Evolutionary conservation across 2,113 vertebrate genomes (phyloP).

Genomic region (Empidonax traillii): DNA sequence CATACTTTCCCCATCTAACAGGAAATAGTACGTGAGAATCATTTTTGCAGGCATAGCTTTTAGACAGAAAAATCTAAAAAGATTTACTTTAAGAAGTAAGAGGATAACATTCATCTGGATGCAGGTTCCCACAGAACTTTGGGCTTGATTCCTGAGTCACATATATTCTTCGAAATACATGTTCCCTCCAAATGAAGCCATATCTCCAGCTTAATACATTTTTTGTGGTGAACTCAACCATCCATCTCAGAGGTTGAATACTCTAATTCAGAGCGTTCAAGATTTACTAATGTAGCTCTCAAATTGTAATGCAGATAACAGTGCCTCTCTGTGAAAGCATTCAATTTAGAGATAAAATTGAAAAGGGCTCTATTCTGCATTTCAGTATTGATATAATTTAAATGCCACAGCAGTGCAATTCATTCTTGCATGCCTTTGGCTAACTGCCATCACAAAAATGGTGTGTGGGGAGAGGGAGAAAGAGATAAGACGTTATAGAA

Average conservation of each 20-base stretch:
- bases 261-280: conserved; percentile 55
- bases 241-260: conserved; percentile 52
- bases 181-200: conserved; percentile 21
- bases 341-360: conserved; percentile 63
- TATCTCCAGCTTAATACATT: conserved; percentile 32
- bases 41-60: background rate
- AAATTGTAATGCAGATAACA: conserved; percentile 63
- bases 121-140: background rate
- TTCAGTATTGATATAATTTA: conserved; percentile 55
- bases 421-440: conserved; percentile 42
- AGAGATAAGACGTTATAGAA: background rate
- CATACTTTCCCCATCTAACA: background rate
- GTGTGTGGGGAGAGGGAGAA: background rate
- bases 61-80: background rate
- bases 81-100: background rate
- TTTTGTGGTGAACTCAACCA: conserved; percentile 40
- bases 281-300: conserved; percentile 60
- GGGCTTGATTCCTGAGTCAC: background rate
- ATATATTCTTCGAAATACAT: background rate
- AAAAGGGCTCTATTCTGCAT: conserved; percentile 48
- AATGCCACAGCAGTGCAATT: conserved; percentile 35
- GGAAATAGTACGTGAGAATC: background rate
- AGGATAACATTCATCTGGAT: background rate
- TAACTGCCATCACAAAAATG: conserved; percentile 1
- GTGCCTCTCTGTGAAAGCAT: conserved; percentile 49